These are phyloP conservation scores for Sciurus vulgaris DNA, from an alignment of 2,797 vertebrate species.

Conservation along the genomic window DNA sequence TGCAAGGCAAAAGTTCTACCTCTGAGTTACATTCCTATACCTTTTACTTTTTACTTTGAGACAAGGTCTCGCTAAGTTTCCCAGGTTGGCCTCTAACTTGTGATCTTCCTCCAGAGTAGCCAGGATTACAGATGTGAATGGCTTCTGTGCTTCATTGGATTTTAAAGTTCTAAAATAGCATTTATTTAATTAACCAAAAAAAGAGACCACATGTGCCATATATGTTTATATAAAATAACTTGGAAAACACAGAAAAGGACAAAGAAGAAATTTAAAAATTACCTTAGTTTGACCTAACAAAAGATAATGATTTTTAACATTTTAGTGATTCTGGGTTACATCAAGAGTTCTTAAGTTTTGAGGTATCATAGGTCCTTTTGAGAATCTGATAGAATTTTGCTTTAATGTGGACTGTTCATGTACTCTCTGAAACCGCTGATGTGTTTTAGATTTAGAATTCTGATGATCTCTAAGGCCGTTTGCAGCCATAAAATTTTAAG, in stretches of 20 bases:
- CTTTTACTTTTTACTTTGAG: too few relatives aligned
- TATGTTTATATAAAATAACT: constrained; percentile 40
- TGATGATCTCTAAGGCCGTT: neutral
- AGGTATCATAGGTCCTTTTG: neutral
- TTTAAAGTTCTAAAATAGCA: constrained; percentile 40
- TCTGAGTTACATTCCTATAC: too few relatives aligned
- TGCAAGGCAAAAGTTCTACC: too few relatives aligned
- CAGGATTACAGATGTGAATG: too few relatives aligned
- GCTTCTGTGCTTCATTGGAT: too few relatives aligned
- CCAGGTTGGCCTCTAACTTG: too few relatives aligned
- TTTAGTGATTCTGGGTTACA: neutral
- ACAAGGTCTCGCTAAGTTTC: too few relatives aligned
- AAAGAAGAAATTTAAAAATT: neutral
- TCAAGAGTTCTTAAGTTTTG: constrained; percentile 23
- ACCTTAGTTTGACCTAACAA: constrained; percentile 14
- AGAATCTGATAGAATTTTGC: neutral
- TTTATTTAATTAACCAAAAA: neutral
- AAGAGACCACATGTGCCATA: neutral
- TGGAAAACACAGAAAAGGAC: constrained; percentile 64
- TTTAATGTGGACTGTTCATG: neutral
- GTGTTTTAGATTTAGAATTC: constrained; percentile 49
- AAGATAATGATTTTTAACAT: neutral
- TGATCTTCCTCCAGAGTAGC: too few relatives aligned
- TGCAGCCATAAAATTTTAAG: neutral
- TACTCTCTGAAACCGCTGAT: neutral